phyloP scores from a whole-genome alignment of 1,140 invertebrate species.

The Plutomurus gul region DNA sequence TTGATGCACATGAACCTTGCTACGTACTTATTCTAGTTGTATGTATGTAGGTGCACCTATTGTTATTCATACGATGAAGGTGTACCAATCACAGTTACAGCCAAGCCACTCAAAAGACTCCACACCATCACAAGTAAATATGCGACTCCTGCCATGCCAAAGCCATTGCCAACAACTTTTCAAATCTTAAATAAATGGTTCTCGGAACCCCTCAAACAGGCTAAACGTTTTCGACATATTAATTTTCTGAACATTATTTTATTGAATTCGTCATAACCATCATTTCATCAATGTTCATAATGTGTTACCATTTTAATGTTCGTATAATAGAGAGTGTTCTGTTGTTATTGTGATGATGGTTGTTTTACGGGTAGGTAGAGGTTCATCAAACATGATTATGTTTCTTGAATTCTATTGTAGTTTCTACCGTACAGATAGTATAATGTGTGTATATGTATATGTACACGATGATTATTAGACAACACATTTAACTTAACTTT shows the following conservation, averaged over 20 bases:
- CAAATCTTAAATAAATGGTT: not conserved
- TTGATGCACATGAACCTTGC: constrained; percentile 22
- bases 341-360: not conserved
- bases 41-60: not conserved
- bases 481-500: constrained; percentile 5
- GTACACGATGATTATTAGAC: constrained; percentile 7
- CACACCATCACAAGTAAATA: constrained; percentile 5
- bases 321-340: too few species aligned
- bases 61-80: not conserved
- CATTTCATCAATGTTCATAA: not conserved
- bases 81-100: not conserved
- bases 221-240: not conserved
- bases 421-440: too few species aligned
- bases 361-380: too few species aligned
- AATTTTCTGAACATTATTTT: not conserved
- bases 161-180: constrained; percentile 11
- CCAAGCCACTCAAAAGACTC: not conserved
- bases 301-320: not conserved
- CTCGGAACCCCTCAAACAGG: not conserved
- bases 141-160: constrained; percentile 18
- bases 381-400: too few species aligned
- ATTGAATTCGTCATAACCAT: not conserved
- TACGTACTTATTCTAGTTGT: too few species aligned
- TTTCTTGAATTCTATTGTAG: too few species aligned
- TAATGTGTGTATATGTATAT: too few species aligned